Base-by-base conservation (phyloP, 2,888 invertebrate species). In the Rhingia rostrata region DNA sequence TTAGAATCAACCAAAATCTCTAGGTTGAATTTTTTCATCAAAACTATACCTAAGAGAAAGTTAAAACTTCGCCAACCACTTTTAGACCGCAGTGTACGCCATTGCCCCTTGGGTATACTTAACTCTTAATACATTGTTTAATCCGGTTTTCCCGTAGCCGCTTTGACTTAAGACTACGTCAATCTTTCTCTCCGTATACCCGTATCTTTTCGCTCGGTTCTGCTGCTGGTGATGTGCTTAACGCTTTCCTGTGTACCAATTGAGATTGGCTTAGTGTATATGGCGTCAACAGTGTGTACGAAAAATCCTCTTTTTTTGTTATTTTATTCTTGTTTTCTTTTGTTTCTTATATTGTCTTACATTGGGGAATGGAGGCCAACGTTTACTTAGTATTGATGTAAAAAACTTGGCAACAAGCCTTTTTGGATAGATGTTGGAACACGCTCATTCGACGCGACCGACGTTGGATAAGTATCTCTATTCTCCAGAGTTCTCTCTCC, bases 341-440 rank as follows among this genome's bases (percentile, higher is more conserved):
- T 66, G 51, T 54, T 64, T 69, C 51, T 22, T 63, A 51, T 72
- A 61, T 77, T 64, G 33, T 60, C 10, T 51, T 32, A 43, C 45
- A 60, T 82, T 53, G 33, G 41, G 51, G 51, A 84, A 84, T 80
- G 70, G 84, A 84, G 84, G 84, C 80, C 84, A 84, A 60, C 47
- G 60, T 69, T 73, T 79, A 61, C 61, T 74, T 58, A 60, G 64
- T 66, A 64, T 58, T 69, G 81, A 58, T 63, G 74, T 47, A 70
- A 12, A 82, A 75, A 80, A 84, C 80, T 84, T 84, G 84, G 84
- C 84, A 79, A 67, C 80, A 79, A 56, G 67, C 78, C 83, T 39
- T 49, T 35, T 22, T 30, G 66, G 12, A 66, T 2, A 22, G 22
- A 22, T 22, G 41, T 75, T 75, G 51, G 74, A 66, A 49, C 43